Conservation (phyloP, 2,113 vertebrate genomes). For the Numida meleagris region DNA sequence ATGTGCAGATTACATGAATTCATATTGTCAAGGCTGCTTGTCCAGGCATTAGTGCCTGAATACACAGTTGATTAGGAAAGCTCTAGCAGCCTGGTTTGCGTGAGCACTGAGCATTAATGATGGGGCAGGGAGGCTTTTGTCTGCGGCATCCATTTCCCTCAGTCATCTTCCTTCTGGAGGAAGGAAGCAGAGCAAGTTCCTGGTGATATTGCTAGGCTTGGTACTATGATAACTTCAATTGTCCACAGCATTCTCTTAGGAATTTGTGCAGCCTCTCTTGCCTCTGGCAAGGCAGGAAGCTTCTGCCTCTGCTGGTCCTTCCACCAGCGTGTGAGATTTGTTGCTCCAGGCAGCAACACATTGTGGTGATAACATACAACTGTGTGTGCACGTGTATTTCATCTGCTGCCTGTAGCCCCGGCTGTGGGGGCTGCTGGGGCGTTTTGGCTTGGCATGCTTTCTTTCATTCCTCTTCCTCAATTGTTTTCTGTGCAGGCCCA, state of each 20-base stretch:
- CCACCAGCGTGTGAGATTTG: no score
- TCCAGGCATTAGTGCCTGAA: not conserved
- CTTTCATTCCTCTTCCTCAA: not conserved
- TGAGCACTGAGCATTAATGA: rapidly evolving
- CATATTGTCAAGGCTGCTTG: not conserved
- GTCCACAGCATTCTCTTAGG: not conserved
- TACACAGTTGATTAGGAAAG: not conserved
- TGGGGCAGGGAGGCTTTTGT: not conserved
- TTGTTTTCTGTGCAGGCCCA: not conserved
- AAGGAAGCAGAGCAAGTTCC: not conserved
- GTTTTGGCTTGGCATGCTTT: not conserved
- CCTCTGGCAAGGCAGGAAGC: not conserved
- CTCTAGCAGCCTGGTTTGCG: not conserved
- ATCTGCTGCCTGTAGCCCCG: not conserved
- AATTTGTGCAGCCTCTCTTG: not conserved
- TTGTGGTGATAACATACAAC: not conserved
- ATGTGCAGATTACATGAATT: rapidly evolving
- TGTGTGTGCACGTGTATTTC: rapidly evolving
- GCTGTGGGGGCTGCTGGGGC: rapidly evolving
- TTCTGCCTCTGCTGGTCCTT: not conserved
- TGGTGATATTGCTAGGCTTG: not conserved
- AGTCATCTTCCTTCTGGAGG: not conserved
- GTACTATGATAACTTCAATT: rapidly evolving
- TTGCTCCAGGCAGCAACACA: not conserved
- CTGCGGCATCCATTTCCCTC: not conserved